A percentile compares a stretch with the other conserved stretches of the same genome.
Conservation (phyloP, 2,888 invertebrate genomes). For the Carcina quercana region DNA sequence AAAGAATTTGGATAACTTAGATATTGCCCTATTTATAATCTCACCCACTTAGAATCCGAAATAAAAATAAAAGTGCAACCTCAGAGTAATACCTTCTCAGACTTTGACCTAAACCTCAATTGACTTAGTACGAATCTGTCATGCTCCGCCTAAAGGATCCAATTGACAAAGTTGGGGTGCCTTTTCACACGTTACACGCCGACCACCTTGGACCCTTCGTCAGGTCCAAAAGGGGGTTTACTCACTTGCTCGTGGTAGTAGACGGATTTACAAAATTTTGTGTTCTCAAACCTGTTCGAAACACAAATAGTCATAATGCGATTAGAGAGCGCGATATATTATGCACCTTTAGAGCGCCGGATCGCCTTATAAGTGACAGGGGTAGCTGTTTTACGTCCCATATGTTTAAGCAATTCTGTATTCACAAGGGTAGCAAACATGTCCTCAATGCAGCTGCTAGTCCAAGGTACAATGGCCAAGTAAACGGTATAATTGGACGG, state of each 20-base stretch:
- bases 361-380: conserved; percentile 5
- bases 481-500: neutral
- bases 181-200: neutral
- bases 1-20: too few relatives aligned
- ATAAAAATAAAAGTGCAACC: too few relatives aligned
- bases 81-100: too few relatives aligned
- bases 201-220: conserved; percentile 4
- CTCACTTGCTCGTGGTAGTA: conserved; percentile 13
- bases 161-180: neutral
- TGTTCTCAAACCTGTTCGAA: conserved; percentile 11
- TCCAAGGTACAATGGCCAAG: conserved; percentile 1
- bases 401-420: conserved; percentile 4
- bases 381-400: conserved; percentile 9
- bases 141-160: too few relatives aligned
- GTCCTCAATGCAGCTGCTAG: conserved; percentile 2
- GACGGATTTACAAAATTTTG: conserved; percentile 13
- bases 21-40: too few relatives aligned
- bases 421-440: conserved; percentile 1
- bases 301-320: conserved; percentile 13
- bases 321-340: conserved; percentile 9
- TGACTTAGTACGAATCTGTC: too few relatives aligned
- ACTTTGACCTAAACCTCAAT: too few relatives aligned
- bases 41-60: too few relatives aligned
- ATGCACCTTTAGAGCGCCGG: conserved; percentile 5
- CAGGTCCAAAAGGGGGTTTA: conserved; percentile 13